Evolutionary conservation across 2,113 vertebrate species (phyloP).

Genomic region (Eulemur rufifrons): DNA sequence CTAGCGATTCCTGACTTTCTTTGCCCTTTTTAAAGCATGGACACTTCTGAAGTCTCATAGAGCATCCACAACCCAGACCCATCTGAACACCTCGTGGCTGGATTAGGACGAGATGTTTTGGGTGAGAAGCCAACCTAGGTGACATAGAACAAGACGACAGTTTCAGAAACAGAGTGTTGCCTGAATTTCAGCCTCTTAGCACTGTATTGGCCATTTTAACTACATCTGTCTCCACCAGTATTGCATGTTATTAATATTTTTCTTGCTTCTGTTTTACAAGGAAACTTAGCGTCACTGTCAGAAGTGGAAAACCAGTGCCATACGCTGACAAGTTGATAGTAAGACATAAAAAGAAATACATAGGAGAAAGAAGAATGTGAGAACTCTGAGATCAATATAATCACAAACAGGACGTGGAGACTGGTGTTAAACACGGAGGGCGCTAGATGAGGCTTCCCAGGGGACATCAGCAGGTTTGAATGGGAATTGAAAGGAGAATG

Average conservation of each 20-base stretch:
- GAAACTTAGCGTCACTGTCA: background rate
- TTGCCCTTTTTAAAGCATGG: background rate
- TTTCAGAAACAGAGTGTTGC: too few species aligned
- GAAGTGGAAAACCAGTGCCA: background rate
- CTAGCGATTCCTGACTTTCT: background rate
- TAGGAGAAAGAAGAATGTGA: background rate
- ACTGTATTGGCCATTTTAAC: too few species aligned
- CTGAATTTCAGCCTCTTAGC: too few species aligned
- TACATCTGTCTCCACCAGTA: too few species aligned
- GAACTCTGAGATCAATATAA: background rate
- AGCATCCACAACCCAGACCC: too few species aligned
- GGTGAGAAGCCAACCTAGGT: too few species aligned
- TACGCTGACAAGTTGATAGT: too few species aligned
- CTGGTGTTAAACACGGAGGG: background rate
- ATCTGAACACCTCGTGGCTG: too few species aligned
- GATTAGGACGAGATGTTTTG: too few species aligned
- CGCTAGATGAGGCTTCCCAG: too few species aligned
- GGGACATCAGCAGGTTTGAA: background rate
- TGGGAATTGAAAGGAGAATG: background rate
- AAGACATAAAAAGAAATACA: background rate
- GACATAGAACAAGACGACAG: too few species aligned
- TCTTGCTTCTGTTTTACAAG: background rate
- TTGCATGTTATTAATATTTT: background rate
- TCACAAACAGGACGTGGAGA: background rate
- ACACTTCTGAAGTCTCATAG: too few species aligned